Base-by-base conservation (phyloP, 2,888 invertebrate genomes). In the Sceliomorpha sp. region DNA sequence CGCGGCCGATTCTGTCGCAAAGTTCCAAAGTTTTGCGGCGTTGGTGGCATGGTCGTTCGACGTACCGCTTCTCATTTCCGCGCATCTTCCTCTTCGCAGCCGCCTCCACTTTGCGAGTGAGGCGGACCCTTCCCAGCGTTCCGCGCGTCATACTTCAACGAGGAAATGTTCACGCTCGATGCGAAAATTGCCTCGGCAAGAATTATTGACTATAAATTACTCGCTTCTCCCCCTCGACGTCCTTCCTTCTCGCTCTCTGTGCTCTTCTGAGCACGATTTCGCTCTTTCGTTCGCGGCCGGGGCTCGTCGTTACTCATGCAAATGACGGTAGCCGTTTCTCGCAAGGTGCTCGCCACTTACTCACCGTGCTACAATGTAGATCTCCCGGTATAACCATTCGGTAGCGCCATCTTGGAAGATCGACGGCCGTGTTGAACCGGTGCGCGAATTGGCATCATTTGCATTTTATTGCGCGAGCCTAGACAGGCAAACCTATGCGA, bases 161-260 rank as follows among this genome's bases (percentile, higher is more conserved):
- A 69, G 73, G 75, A 77, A 77, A 77, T 75, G 77, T 75, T 79
- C 75, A 69, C 76, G 75, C 78, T 76, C 77, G 77, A 80, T 81
- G 83, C 74, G 83, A 83, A 83, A 83, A 83, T 83, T 83, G 81
- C 82, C 75, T 74, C 68, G 75, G 70, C 72, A 79, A 82, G 81
- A 83, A 82, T 83, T 83, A 83, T 83, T 77, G 83, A 81, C 83
- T 80, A 83, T 83, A 83, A 83, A 83, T 83, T 82, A 80, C 79
- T 75, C 67, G 74, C 64, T 60, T 70, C 67, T 56, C 60, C 60
- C 60, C 53, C 34, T 48, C 58, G 64, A 60, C 32, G 17, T 9
- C 31, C 9, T 20, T 31, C 40, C 26, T 24, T 24, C 40, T 75
- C 77, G n/a, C 75, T 73, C 70, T 72, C 71, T 69, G 73, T 66